Conservation (phyloP, 2,113 vertebrate species). For the Caranx melampygus region DNA sequence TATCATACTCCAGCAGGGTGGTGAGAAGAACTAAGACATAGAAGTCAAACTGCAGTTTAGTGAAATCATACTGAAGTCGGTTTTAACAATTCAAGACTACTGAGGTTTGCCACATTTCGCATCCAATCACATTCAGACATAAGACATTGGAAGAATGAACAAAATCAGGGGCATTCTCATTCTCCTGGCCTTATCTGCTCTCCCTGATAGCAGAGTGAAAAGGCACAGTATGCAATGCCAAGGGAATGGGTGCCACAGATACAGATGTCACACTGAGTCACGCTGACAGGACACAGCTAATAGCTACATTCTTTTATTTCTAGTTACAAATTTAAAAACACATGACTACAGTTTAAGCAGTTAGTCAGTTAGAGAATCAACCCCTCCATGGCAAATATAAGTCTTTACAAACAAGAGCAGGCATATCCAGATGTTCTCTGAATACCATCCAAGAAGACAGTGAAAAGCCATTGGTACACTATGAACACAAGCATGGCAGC, state of each 20-base stretch:
- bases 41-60: too few relatives aligned
- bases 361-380: neutral
- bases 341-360: neutral
- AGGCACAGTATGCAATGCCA: neutral
- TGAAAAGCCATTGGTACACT: neutral
- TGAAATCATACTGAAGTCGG: neutral
- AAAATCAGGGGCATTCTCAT: neutral
- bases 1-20: neutral
- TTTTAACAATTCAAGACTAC: neutral
- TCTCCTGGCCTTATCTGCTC: neutral
- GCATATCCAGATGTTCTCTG: neutral
- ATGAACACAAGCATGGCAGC: neutral
- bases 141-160: neutral
- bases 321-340: neutral
- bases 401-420: neutral
- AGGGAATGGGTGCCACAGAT: neutral
- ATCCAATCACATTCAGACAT: neutral
- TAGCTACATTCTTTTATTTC: neutral
- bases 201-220: neutral
- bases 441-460: neutral
- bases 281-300: neutral
- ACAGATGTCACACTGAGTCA: conserved; percentile 20
- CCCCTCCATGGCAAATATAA: conserved; percentile 21
- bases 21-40: too few relatives aligned
- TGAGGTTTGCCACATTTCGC: neutral